These are phyloP conservation scores for Patella vulgata DNA, from an alignment of 1,140 invertebrate genomes.

Conservation along the genomic window DNA sequence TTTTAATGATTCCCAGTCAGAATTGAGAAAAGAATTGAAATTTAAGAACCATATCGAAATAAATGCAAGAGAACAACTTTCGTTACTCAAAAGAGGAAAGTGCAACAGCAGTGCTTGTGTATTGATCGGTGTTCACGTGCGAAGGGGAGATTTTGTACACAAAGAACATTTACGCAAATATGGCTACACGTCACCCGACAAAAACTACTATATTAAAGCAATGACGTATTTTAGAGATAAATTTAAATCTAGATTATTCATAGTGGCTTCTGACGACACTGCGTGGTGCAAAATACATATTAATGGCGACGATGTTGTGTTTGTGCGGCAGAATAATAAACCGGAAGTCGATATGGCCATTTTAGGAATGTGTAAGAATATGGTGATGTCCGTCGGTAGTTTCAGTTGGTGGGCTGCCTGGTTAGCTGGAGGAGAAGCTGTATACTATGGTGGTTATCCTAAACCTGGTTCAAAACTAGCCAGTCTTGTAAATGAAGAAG, in stretches of 20 bases:
- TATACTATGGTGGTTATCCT: constrained; percentile 43
- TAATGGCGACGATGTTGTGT: constrained; percentile 19
- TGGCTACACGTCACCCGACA: constrained; percentile 34
- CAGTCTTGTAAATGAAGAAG: constrained; percentile 9
- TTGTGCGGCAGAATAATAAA: constrained; percentile 21
- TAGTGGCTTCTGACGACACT: constrained; percentile 45
- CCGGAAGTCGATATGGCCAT: constrained; percentile 53
- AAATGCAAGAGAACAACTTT: constrained; percentile 29
- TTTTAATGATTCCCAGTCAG: constrained; percentile 36
- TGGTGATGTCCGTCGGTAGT: constrained; percentile 41
- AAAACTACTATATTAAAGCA: constrained; percentile 28
- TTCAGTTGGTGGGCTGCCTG: constrained; percentile 54
- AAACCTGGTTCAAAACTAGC: constrained; percentile 20
- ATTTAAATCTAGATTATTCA: constrained; percentile 32
- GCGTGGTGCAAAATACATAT: constrained; percentile 32
- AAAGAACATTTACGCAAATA: constrained; percentile 13
- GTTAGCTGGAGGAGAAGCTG: constrained; percentile 41
- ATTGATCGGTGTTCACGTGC: constrained; percentile 42
- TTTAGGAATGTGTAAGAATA: constrained; percentile 44
- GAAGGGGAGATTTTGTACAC: constrained; percentile 38
- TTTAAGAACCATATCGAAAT: constrained; percentile 34
- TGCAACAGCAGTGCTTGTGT: no score
- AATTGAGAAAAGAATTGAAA: constrained; percentile 41
- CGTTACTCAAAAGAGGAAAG: constrained; percentile 16
- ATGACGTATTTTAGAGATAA: constrained; percentile 35